Evolutionary conservation across 2,797 vertebrate species (phyloP).

Genomic region (Bradypodion pumilum): DNA sequence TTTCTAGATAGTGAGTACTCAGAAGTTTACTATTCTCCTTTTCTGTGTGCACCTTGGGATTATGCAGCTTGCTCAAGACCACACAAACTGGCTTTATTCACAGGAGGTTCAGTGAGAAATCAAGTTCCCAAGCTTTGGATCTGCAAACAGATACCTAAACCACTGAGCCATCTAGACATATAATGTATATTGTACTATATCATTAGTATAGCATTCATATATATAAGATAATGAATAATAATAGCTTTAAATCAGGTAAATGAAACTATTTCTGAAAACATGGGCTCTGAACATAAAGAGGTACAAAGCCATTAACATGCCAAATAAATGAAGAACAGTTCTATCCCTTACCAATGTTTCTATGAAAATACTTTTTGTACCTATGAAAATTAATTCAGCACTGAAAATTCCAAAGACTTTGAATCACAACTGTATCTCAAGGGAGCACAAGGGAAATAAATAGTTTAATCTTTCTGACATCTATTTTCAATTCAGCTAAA

Average conservation of each 20-base stretch:
- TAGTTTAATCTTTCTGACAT: slow-evolving; percentile 39
- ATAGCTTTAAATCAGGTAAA: not conserved
- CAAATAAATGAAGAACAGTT: not conserved
- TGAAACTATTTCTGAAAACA: slow-evolving; percentile 60
- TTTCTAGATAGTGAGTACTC: too few relatives aligned
- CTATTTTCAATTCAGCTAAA: slow-evolving; percentile 34
- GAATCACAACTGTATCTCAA: slow-evolving; percentile 34
- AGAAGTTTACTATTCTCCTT: too few relatives aligned
- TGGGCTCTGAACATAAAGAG: slow-evolving; percentile 56
- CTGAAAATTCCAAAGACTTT: slow-evolving; percentile 55
- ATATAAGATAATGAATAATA: not conserved
- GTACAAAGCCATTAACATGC: slow-evolving; percentile 36
- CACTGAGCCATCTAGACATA: too few relatives aligned
- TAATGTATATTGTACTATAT: too few relatives aligned
- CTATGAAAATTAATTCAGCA: slow-evolving; percentile 56
- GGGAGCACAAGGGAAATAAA: slow-evolving; percentile 41
- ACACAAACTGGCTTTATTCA: too few relatives aligned
- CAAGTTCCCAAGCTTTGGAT: too few relatives aligned
- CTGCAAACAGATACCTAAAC: too few relatives aligned
- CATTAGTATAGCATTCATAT: too few relatives aligned
- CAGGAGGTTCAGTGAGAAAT: too few relatives aligned
- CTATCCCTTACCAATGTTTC: slow-evolving; percentile 20
- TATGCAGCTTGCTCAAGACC: too few relatives aligned
- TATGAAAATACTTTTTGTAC: slow-evolving; percentile 42
- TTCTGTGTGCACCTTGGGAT: too few relatives aligned